A percentile compares a stretch with the other conserved stretches of the same genome.
Conservation (phyloP, 2,888 invertebrate genomes). For the Cheilosia variabilis region DNA sequence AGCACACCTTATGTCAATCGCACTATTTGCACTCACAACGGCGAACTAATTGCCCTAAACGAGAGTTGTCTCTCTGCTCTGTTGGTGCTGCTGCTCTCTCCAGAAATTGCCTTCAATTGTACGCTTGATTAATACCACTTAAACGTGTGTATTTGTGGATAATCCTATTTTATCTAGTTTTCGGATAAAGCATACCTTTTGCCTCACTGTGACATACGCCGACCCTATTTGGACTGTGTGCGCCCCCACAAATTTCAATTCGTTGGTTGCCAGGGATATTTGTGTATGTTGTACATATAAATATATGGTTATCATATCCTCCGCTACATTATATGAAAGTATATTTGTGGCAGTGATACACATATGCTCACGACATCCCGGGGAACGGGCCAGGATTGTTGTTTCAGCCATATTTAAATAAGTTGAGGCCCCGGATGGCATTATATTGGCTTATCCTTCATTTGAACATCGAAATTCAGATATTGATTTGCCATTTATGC, state of each 20-base stretch:
- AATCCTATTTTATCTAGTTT: slow-evolving; percentile 73
- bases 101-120: slow-evolving; percentile 68
- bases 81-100: slow-evolving; percentile 11
- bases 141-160: slow-evolving; percentile 72
- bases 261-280: slow-evolving; percentile 53
- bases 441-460: slow-evolving; percentile 75
- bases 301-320: slow-evolving; percentile 33
- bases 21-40: slow-evolving; percentile 44
- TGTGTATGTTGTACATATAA: slow-evolving; percentile 8
- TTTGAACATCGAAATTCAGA: slow-evolving; percentile 74
- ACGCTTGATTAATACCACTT: slow-evolving; percentile 72
- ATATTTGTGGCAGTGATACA: slow-evolving; percentile 58
- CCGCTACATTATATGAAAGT: slow-evolving; percentile 34
- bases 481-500: slow-evolving; percentile 72
- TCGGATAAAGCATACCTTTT: slow-evolving; percentile 46
- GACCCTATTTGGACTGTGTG: slow-evolving; percentile 58
- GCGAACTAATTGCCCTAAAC: slow-evolving; percentile 65
- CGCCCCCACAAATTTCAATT: slow-evolving; percentile 45
- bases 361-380: slow-evolving; percentile 59
- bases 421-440: slow-evolving; percentile 72
- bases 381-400: slow-evolving; percentile 63
- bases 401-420: slow-evolving; percentile 75
- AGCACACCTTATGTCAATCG: too few relatives aligned
- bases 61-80: slow-evolving; percentile 53
- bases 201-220: slow-evolving; percentile 43